A percentile compares a stretch with the other conserved stretches of the same genome.
phyloP scores from a whole-genome alignment of 2,113 vertebrate genomes.

The Astatotilapia flaviijosephi region DNA sequence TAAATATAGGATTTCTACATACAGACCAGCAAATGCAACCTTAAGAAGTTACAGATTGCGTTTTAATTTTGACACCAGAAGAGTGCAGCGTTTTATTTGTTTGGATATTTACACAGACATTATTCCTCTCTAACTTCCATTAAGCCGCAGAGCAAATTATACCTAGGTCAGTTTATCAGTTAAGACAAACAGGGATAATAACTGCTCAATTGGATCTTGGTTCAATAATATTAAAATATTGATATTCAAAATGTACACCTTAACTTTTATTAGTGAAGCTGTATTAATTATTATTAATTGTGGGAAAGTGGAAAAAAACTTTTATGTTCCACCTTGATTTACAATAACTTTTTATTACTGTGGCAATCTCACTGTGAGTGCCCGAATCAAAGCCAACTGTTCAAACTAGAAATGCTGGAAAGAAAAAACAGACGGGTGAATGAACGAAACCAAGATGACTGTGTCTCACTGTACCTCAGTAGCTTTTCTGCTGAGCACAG shows the following conservation, averaged over 20 bases:
- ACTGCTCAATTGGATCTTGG: not conserved
- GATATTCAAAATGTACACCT: not conserved
- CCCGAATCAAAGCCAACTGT: not conserved
- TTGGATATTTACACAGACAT: not conserved
- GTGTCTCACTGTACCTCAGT: constrained; percentile 35
- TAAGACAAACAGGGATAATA: not conserved
- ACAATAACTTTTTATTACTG: not conserved
- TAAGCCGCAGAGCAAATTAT: not conserved
- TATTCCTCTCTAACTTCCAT: not conserved
- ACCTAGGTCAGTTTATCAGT: not conserved
- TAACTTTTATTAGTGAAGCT: not conserved
- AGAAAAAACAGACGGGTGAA: not conserved
- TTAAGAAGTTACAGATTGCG: not conserved
- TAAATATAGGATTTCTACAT: not conserved
- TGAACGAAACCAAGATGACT: not conserved
- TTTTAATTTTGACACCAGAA: not conserved
- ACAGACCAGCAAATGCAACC: not conserved
- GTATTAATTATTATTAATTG: not conserved
- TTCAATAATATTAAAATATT: not conserved
- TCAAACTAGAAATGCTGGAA: not conserved
- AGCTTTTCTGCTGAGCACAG: constrained; percentile 35
- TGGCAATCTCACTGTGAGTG: not conserved
- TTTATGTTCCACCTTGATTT: not conserved
- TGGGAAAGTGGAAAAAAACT: not conserved
- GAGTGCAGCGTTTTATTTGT: not conserved